Evolutionary conservation across 2,797 vertebrate species (phyloP), one percentile per base, ranked within the genome.

Genomic region (Coracias cyanogaster): DNA sequence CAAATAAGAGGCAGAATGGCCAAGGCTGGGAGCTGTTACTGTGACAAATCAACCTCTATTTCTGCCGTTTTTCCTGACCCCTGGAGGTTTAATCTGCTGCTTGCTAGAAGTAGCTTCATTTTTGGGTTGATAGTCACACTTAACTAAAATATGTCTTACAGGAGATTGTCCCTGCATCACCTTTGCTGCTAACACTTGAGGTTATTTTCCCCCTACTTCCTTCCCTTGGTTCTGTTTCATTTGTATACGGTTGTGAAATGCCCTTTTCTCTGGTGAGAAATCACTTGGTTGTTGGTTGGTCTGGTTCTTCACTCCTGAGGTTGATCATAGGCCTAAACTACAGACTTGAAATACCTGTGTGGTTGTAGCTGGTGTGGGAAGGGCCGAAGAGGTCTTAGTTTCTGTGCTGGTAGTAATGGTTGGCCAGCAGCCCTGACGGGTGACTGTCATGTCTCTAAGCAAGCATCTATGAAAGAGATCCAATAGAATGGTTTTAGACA

Each of bases 311-410:
- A 10, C 26, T 46, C 49, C 33, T 51, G 60, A 73, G 46, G 51
- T 86, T 54, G 72, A 67, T 79, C 66, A 10, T 3, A 51, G 52
- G 29, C 39, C 39, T 71, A 70, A 71, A 77, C 48, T 60, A 35
- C 82, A 90, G 64, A 37, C 81, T 93, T 86, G 76, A 90, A 81
- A 80, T 93, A 82, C 89, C 51, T 89, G 6, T 89, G 89, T 89
- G 81, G 37, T 67, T 82, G 71, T 58, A 91, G 21, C 60, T 93
- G 82, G 26, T 87, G 73, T 93, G 60, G 39, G 25, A 60, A 54
- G 61, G 62, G 74, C 52, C 71, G 76, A 89, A 87, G 45, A 78
- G 79, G 29, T 67, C 61, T 82, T 70, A 74, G 57, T 70, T 77
- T 90, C 86, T 86, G 15, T 51, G 74, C 89, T 74, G 61, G 48